These are phyloP conservation scores for Ptilodon capucinus DNA, from an alignment of 2,888 invertebrate species.

Conservation along the genomic window DNA sequence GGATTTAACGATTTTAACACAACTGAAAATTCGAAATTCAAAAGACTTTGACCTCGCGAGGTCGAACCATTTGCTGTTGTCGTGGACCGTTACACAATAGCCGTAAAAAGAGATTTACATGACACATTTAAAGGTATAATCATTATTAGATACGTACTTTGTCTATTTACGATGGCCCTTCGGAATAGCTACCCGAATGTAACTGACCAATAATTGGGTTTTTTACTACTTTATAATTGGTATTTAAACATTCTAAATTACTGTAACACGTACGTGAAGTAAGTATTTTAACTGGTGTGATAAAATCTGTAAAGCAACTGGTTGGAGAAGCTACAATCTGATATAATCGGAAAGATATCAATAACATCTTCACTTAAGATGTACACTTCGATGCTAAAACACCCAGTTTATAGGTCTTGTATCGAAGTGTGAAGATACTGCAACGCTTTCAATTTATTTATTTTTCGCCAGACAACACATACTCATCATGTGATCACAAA, in stretches of 20 bases:
- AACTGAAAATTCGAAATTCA: slow-evolving; percentile 12
- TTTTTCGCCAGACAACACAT: too few relatives aligned
- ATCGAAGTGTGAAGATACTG: too few relatives aligned
- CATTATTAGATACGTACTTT: not conserved
- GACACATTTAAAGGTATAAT: not conserved
- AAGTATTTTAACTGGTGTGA: not conserved
- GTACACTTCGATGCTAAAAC: too few relatives aligned
- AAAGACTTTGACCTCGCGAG: slow-evolving; percentile 16
- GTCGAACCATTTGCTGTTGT: slow-evolving; percentile 25
- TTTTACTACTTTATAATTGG: not conserved
- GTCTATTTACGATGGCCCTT: not conserved
- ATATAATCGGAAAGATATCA: not conserved
- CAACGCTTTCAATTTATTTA: too few relatives aligned
- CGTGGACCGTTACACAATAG: slow-evolving; percentile 2
- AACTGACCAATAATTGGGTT: not conserved
- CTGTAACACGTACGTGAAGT: not conserved
- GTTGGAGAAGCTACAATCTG: not conserved
- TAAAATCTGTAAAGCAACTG: not conserved
- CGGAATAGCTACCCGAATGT: not conserved
- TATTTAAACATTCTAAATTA: not conserved
- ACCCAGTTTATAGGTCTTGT: too few relatives aligned
- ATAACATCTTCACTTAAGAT: not conserved
- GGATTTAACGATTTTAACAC: slow-evolving; percentile 22
- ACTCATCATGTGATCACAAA: too few relatives aligned
- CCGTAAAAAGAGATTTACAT: slow-evolving; percentile 13